phyloP scores from a whole-genome alignment of 2,113 vertebrate species.

The Furnarius figulus region DNA sequence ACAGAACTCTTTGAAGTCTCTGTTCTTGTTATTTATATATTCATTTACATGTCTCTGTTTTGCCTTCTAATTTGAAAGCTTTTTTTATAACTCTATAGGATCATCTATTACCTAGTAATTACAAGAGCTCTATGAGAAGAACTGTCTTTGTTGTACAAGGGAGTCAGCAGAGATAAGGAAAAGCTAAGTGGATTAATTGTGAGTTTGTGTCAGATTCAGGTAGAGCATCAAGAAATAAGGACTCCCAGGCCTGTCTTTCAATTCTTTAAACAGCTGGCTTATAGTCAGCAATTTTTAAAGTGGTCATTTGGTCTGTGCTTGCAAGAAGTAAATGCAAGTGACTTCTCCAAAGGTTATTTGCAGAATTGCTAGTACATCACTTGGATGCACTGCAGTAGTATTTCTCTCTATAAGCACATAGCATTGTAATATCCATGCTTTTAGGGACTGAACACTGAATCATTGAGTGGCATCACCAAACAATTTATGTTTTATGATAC shows the following conservation, averaged over 20 bases:
- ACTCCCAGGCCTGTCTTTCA: slow-evolving; percentile 6
- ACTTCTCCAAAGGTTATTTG: background rate
- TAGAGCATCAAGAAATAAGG: background rate
- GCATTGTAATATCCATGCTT: background rate
- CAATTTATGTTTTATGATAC: background rate
- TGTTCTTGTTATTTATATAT: background rate
- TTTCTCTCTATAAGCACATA: background rate
- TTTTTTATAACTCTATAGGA: background rate
- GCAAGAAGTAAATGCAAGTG: background rate
- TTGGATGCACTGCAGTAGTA: background rate
- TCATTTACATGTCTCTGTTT: rapidly evolving
- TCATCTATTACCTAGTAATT: background rate
- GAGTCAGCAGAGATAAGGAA: slow-evolving; percentile 6
- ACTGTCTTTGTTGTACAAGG: background rate
- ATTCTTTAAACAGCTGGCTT: background rate
- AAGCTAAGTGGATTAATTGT: slow-evolving; percentile 45
- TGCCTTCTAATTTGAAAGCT: background rate
- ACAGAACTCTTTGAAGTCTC: background rate
- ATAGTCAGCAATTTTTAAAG: background rate
- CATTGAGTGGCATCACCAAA: background rate
- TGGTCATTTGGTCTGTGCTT: background rate
- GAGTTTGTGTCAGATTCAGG: slow-evolving; percentile 32
- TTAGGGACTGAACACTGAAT: background rate
- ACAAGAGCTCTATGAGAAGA: background rate
- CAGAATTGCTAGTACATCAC: background rate